phyloP scores from a whole-genome alignment of 2,888 invertebrate genomes.

The Aethes cnicana region DNA sequence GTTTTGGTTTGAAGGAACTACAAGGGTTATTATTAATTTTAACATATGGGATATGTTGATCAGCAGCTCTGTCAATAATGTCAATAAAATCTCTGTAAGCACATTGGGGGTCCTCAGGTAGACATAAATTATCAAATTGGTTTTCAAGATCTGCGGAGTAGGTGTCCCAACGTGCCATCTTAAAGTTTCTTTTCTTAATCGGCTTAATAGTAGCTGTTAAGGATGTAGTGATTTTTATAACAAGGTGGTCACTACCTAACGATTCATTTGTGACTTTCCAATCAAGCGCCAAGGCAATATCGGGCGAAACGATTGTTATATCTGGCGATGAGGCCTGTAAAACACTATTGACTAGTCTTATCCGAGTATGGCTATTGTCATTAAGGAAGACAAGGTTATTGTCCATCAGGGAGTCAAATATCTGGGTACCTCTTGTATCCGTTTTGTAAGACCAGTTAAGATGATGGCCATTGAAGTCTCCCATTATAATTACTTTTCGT shows the following conservation, averaged over 20 bases:
- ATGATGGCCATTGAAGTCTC: slow-evolving; percentile 19
- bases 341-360: background rate
- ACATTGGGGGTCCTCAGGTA: slow-evolving; percentile 2
- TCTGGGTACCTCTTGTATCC: background rate
- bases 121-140: background rate
- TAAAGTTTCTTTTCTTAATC: slow-evolving; percentile 12
- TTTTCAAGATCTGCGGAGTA: slow-evolving; percentile 8
- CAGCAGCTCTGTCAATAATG: slow-evolving; percentile 6
- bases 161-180: slow-evolving; percentile 27
- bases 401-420: background rate
- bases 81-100: slow-evolving; percentile 20
- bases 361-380: background rate
- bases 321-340: slow-evolving; percentile 18
- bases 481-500: slow-evolving; percentile 7
- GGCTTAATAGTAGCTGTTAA: slow-evolving; percentile 2
- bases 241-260: slow-evolving; percentile 9
- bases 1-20: slow-evolving; percentile 25
- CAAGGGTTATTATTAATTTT: slow-evolving; percentile 14
- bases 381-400: background rate
- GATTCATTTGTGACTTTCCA: slow-evolving; percentile 29
- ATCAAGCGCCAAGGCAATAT: slow-evolving; percentile 24
- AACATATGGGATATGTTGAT: slow-evolving; percentile 17
- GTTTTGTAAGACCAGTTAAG: slow-evolving; percentile 10
- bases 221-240: background rate
- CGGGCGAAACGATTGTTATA: slow-evolving; percentile 26